Evolutionary conservation across 2,113 vertebrate species (phyloP).

Genomic region (Physeter macrocephalus): DNA sequence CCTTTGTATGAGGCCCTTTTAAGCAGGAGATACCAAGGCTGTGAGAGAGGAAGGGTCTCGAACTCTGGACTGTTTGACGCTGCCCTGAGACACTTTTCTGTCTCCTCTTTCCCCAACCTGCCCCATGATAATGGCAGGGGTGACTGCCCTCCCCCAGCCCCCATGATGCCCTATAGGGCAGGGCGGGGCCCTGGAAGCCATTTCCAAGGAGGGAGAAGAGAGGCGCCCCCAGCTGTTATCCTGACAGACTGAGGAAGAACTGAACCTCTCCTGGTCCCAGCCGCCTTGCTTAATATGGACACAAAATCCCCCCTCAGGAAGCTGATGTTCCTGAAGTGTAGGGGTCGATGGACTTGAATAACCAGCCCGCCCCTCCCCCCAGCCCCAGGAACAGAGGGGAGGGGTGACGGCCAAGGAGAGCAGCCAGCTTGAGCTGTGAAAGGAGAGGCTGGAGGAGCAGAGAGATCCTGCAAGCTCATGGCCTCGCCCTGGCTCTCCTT

Average conservation of each 20-base stretch:
- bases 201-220: background rate
- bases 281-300: accelerated
- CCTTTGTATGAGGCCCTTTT: too few relatives aligned
- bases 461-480: background rate
- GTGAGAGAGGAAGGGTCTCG: too few relatives aligned
- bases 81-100: background rate
- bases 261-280: too few relatives aligned
- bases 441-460: background rate
- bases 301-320: background rate
- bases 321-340: background rate
- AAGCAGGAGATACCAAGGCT: too few relatives aligned
- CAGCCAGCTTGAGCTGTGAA: background rate
- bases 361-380: background rate
- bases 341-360: background rate
- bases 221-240: background rate
- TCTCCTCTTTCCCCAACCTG: background rate
- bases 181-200: background rate
- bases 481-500: background rate
- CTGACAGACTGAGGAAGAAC: background rate
- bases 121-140: background rate
- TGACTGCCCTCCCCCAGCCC: background rate
- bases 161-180: too few relatives aligned
- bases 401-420: background rate
- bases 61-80: too few relatives aligned
- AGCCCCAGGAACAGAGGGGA: background rate